Conservation (phyloP, 2,113 vertebrate species). For the Nannospalax galili region DNA sequence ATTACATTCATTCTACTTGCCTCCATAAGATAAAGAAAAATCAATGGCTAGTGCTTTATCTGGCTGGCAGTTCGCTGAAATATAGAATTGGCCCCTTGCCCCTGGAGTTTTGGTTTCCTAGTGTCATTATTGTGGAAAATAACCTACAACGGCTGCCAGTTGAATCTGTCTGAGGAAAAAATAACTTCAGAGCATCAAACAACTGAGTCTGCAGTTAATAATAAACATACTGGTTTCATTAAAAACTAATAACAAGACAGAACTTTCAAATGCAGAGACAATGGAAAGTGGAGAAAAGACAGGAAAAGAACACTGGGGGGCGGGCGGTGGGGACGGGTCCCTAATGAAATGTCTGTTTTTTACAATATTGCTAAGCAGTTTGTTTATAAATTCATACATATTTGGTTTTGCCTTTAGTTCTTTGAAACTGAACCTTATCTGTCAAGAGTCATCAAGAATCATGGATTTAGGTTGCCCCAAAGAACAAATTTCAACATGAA, state of each 20-base stretch:
- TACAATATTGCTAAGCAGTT: background rate
- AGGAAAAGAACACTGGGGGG: background rate
- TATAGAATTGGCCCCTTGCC: slow-evolving; percentile 27
- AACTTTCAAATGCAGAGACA: slow-evolving; percentile 37
- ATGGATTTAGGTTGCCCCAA: background rate
- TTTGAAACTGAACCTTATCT: background rate
- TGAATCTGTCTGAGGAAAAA: slow-evolving; percentile 36
- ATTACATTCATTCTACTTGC: background rate
- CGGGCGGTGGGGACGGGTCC: background rate
- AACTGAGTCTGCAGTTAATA: background rate
- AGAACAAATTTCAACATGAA: background rate
- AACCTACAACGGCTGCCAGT: slow-evolving; percentile 40
- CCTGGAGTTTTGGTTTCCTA: background rate
- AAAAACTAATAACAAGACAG: slow-evolving; percentile 46
- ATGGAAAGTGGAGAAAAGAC: slow-evolving; percentile 10
- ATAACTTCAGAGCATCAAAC: background rate
- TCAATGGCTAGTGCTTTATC: background rate
- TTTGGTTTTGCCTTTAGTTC: background rate
- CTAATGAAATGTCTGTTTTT: background rate
- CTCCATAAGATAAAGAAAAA: slow-evolving; percentile 29
- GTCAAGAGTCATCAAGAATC: background rate
- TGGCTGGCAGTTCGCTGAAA: background rate
- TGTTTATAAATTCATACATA: background rate
- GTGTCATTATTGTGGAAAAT: slow-evolving; percentile 49
- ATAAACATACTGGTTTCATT: slow-evolving; percentile 69